Evolutionary conservation across 2,888 invertebrate genomes (phyloP).

Genomic region (Mylabris sibirica): DNA sequence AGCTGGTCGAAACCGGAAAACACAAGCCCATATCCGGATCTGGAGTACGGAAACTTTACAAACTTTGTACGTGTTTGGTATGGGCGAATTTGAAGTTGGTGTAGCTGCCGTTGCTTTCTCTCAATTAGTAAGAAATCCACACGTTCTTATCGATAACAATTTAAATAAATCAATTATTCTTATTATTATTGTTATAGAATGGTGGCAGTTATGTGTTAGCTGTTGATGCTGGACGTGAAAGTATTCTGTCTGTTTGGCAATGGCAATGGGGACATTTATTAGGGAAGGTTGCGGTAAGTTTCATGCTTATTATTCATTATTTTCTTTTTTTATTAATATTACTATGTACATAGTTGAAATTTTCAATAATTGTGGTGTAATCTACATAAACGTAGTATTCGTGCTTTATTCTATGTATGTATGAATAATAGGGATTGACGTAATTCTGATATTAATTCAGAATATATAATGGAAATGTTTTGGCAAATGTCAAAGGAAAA

Average conservation of each 20-base stretch:
- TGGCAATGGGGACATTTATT: slow-evolving; percentile 95
- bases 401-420: slow-evolving; percentile 21
- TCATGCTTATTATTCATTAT: slow-evolving; percentile 14
- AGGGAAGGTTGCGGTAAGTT: slow-evolving; percentile 90
- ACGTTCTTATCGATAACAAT: neutral
- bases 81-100: slow-evolving; percentile 88
- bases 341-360: neutral
- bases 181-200: slow-evolving; percentile 66
- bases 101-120: slow-evolving; percentile 91
- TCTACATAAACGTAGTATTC: slow-evolving; percentile 39
- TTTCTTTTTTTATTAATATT: too few relatives aligned
- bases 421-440: slow-evolving; percentile 26
- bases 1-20: slow-evolving; percentile 82
- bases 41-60: slow-evolving; percentile 92
- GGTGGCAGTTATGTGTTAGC: slow-evolving; percentile 90
- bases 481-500: neutral
- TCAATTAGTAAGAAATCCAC: slow-evolving; percentile 71
- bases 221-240: slow-evolving; percentile 87
- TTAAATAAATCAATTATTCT: neutral
- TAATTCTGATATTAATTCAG: neutral
- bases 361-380: slow-evolving; percentile 12
- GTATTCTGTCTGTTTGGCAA: slow-evolving; percentile 92
- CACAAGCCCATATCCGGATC: slow-evolving; percentile 88
- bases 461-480: neutral
- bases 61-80: slow-evolving; percentile 88